Evolutionary conservation across 1,140 invertebrate species (phyloP), one percentile per base, ranked within the genome.

Genomic region (Babylonia areolata): DNA sequence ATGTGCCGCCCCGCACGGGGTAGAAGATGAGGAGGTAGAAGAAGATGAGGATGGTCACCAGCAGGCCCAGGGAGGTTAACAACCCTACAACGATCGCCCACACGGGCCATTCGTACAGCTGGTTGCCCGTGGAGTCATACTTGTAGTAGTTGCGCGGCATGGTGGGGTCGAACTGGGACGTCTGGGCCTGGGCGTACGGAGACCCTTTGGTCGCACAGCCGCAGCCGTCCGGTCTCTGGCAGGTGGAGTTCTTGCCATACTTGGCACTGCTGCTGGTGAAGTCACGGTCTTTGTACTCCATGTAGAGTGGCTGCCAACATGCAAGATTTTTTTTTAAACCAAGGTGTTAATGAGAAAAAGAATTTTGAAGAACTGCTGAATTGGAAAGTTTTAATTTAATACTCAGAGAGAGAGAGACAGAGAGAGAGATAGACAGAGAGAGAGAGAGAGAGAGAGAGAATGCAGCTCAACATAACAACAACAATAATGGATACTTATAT

Each of bases 11-110:
- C 77, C 92, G 90, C 5, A 93, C 90, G 0, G 94, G 94, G 88
- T 94, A 95, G 39, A 91, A 91, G 84, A 94, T 90, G 71, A 95
- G 83, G 87, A 95, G 95, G 87, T 95, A 95, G 35, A 94, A 84
- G 75, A 94, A 94, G 35, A 94, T 91, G 31, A 95, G 89, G 17
- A 95, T 75, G 0, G 93, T 91, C 9, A 94, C 81, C 1, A 94
- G 69, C 3, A 94, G 90, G 1, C 94, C 94, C 2, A 94, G 77
- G 46, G 91, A 86, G 0, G 93, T 93, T 0, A 94, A 88, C 12
- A 95, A 89, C 5, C 93, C 93, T 31, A 94, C 86, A 2, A 92
- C 91, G 40, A 94, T 93, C 2, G 92, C 92, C 92, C 92, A 93
- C 15, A 93, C 86, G 58, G 92, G 91, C 92, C 92, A 93, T 2